Evolutionary conservation across 2,113 vertebrate genomes (phyloP).

Genomic region (Aythya baeri): DNA sequence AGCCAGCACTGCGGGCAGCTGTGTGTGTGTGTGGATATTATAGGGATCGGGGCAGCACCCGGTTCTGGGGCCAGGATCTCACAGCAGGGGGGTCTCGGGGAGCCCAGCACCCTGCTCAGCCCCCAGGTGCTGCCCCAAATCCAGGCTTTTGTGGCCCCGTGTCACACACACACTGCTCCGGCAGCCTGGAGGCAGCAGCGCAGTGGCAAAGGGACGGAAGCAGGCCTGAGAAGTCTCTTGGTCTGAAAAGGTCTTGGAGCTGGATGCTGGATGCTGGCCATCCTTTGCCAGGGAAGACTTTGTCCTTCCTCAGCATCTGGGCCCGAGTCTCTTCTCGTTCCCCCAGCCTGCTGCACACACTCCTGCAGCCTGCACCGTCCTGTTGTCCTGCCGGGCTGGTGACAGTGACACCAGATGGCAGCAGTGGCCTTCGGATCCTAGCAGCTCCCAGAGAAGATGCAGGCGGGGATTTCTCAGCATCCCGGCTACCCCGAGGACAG

Average conservation of each 20-base stretch:
- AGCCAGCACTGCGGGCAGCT: not conserved
- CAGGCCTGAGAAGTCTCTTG: not conserved
- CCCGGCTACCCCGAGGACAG: not conserved
- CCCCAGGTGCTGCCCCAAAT: not conserved
- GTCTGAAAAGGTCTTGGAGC: not conserved
- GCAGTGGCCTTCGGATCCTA: slow-evolving; percentile 83
- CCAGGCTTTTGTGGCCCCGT: not conserved
- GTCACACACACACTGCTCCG: not conserved
- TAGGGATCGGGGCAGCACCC: not conserved
- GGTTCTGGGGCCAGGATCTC: not conserved
- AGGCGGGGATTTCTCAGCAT: not conserved
- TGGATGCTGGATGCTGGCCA: accelerated
- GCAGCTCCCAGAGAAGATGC: not conserved
- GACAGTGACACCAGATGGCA: slow-evolving; percentile 87
- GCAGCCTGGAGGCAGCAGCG: not conserved
- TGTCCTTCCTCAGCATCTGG: not conserved
- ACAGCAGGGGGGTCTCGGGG: not conserved
- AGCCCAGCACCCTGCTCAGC: not conserved
- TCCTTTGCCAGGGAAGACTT: not conserved
- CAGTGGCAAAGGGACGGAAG: not conserved
- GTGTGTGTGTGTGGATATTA: not conserved
- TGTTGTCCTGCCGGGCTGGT: not conserved
- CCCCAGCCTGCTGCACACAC: not conserved
- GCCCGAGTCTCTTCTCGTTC: not conserved
- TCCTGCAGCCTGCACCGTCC: not conserved